Evolutionary conservation across 2,888 invertebrate species (phyloP), one percentile per base, ranked within the genome.

Genomic region (Muscina levida): DNA sequence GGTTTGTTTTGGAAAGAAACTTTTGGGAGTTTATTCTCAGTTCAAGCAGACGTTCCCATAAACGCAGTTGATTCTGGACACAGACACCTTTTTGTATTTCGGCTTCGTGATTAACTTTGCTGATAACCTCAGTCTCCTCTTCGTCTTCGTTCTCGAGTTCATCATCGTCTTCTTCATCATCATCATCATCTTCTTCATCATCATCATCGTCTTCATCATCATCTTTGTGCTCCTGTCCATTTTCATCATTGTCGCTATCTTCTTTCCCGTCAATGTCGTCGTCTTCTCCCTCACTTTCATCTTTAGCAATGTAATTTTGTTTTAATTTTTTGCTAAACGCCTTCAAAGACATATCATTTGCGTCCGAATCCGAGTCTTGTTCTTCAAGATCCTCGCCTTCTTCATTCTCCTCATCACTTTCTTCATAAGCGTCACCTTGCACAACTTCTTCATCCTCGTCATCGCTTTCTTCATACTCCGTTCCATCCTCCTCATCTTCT

Each of bases 1-100:
- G 94, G 89, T 98, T 98, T 0, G 95, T 93, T 13, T 93, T 92
- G 53, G 92, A 91, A 68, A 97, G 88, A 85, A 95, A 93, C 88
- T 97, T 96, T 89, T 98, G 98, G 24, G 97, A 90, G 87, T 96
- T 95, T 85, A 98, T 98, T 83, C 98, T 92, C 87, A 95, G 92
- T 91, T 98, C 97, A 24, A 98, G 88, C 3, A 98, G 89, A 72
- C 93, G 94, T 88, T 98, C 98, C 97, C 97, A 98, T 1, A 97
- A 87, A 46, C 92, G 91, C 31, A 95, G 88, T 87, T 96, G 95
- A 85, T 93, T 95, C 86, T 93, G 92, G 0, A 95, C 94, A 86
- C 93, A 93, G 13, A 91, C 89, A 1, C 95, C 95, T 87, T 94
- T 95, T 84, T 93, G 93, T 0, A 93, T 91, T 81, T 91, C 88